These are phyloP conservation scores for Tinea pellionella DNA, from an alignment of 2,888 invertebrate genomes.

Conservation along the genomic window DNA sequence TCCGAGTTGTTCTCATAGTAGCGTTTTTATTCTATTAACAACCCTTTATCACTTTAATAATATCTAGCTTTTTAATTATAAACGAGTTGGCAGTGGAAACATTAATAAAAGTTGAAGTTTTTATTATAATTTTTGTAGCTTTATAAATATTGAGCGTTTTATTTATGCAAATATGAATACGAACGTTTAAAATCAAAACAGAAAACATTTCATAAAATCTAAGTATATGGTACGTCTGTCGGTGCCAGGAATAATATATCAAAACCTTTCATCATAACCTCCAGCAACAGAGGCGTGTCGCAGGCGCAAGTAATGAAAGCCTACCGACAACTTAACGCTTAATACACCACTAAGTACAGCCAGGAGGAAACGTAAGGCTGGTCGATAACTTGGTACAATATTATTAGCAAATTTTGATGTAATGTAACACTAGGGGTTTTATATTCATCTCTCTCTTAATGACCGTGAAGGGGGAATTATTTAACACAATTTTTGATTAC, in stretches of 20 bases:
- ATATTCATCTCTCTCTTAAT: constrained; percentile 28
- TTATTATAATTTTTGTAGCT: neutral
- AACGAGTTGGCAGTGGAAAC: neutral
- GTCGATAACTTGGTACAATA: constrained; percentile 35
- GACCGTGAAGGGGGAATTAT: constrained; percentile 45
- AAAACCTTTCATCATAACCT: constrained; percentile 14
- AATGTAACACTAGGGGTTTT: constrained; percentile 13
- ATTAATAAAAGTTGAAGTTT: neutral
- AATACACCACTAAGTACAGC: constrained; percentile 43
- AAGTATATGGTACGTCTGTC: constrained; percentile 5
- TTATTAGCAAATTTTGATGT: constrained; percentile 42
- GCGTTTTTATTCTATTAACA: constrained; percentile 20
- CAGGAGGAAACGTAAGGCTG: constrained; percentile 21
- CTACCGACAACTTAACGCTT: constrained; percentile 48
- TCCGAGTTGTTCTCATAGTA: constrained; percentile 30
- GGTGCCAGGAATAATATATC: constrained; percentile 7
- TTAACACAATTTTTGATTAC: constrained; percentile 16
- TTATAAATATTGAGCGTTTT: neutral
- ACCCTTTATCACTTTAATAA: constrained; percentile 1
- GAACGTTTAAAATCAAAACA: neutral
- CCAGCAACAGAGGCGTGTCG: constrained; percentile 8
- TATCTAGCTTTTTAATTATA: constrained; percentile 4
- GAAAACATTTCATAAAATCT: constrained; percentile 6
- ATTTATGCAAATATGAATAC: neutral
- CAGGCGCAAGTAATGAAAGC: constrained; percentile 35